Conservation (phyloP, 2,113 vertebrate genomes). For the Chaetodon auriga region DNA sequence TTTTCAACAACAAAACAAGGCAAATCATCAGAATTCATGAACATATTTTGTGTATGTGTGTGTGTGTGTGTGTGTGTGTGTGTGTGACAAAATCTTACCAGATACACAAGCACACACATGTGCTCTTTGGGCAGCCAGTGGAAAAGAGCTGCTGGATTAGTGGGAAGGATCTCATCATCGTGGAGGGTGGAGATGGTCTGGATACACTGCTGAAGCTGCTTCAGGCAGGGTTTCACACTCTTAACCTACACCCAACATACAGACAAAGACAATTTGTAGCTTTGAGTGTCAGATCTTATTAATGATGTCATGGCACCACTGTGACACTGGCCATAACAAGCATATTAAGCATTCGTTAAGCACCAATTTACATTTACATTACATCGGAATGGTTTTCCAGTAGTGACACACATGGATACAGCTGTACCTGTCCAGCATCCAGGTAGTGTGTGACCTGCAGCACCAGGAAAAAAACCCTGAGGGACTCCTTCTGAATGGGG, state of each 20-base stretch:
- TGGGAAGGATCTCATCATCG: conserved; percentile 93
- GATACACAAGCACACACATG: conserved; percentile 96
- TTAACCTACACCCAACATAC: conserved; percentile 85
- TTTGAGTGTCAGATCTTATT: neutral
- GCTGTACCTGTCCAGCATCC: conserved; percentile 91
- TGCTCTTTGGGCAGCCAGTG: conserved; percentile 96
- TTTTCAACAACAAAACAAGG: conserved; percentile 45
- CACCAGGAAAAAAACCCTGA: conserved; percentile 93
- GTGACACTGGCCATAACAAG: neutral
- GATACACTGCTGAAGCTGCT: conserved; percentile 96
- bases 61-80: neutral
- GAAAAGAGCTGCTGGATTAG: conserved; percentile 93
- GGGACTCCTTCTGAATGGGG: conserved; percentile 94
- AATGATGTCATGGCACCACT: neutral
- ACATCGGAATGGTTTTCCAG: neutral
- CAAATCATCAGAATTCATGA: neutral
- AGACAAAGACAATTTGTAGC: neutral
- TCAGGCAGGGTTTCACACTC: conserved; percentile 94
- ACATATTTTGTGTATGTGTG: neutral
- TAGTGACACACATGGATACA: neutral
- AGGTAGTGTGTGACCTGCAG: conserved; percentile 95
- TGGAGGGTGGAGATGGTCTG: conserved; percentile 96
- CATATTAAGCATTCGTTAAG: neutral
- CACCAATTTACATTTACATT: neutral
- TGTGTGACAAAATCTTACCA: conserved; percentile 82